phyloP scores from a whole-genome alignment of 2,113 vertebrate species.

The Cyphomyrus plagiostoma region DNA sequence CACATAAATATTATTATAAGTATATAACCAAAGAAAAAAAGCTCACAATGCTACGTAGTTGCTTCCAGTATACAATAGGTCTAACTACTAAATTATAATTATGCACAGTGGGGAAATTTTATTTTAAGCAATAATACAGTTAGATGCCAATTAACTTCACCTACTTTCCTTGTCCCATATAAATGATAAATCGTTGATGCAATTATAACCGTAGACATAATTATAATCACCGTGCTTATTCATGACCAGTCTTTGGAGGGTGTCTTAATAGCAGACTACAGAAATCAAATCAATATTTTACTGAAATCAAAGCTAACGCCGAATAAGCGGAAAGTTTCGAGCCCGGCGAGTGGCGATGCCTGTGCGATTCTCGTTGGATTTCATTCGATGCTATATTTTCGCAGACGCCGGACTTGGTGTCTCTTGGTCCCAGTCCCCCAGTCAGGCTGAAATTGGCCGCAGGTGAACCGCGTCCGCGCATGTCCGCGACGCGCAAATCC shows the following conservation, averaged over 20 bases:
- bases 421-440: neutral
- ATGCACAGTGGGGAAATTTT: neutral
- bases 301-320: neutral
- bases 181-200: neutral
- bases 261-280: neutral
- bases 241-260: neutral
- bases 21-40: neutral
- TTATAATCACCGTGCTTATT: neutral
- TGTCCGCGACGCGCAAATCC: neutral
- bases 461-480: constrained; percentile 10
- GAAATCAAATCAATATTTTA: neutral
- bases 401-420: neutral
- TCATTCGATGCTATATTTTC: neutral
- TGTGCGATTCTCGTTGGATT: neutral
- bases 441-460: neutral
- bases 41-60: neutral
- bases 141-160: neutral
- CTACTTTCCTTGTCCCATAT: neutral
- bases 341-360: neutral
- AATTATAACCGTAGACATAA: neutral
- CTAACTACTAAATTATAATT: neutral
- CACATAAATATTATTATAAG: neutral
- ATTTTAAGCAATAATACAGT: neutral
- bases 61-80: neutral
- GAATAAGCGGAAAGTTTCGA: neutral